phyloP scores from a whole-genome alignment of 2,113 vertebrate species.

The Pituophis catenifer region DNA sequence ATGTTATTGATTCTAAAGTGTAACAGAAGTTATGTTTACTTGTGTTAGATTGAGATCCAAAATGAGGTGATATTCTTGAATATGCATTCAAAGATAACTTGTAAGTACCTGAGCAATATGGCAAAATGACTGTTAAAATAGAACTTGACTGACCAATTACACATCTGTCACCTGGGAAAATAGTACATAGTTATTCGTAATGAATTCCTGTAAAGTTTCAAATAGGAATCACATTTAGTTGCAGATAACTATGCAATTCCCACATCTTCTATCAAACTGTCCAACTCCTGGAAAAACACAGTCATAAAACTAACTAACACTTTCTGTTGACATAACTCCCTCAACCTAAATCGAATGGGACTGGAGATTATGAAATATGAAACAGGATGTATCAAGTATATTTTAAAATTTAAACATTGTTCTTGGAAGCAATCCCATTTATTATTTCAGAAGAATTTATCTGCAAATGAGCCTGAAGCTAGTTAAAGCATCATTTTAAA shows the following conservation, averaged over 20 bases:
- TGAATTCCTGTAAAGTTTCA: constrained; percentile 62
- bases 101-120: constrained; percentile 67
- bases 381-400: background rate
- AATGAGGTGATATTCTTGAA: constrained; percentile 82
- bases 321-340: background rate
- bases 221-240: background rate
- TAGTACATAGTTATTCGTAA: constrained; percentile 24
- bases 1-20: constrained; percentile 29
- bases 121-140: constrained; percentile 44
- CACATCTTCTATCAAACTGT: background rate
- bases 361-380: background rate
- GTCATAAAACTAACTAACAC: background rate
- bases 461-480: constrained; percentile 13
- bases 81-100: constrained; percentile 62
- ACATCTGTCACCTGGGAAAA: background rate
- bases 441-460: constrained; percentile 25
- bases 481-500: background rate
- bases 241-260: background rate
- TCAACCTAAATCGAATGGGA: background rate
- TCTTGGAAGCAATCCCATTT: background rate
- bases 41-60: constrained; percentile 56
- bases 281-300: constrained; percentile 19
- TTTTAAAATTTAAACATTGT: background rate
- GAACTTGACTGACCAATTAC: constrained; percentile 1
- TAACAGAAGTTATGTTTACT: constrained; percentile 9